phyloP scores from a whole-genome alignment of 1,140 invertebrate genomes.

The Grapholita molesta region DNA sequence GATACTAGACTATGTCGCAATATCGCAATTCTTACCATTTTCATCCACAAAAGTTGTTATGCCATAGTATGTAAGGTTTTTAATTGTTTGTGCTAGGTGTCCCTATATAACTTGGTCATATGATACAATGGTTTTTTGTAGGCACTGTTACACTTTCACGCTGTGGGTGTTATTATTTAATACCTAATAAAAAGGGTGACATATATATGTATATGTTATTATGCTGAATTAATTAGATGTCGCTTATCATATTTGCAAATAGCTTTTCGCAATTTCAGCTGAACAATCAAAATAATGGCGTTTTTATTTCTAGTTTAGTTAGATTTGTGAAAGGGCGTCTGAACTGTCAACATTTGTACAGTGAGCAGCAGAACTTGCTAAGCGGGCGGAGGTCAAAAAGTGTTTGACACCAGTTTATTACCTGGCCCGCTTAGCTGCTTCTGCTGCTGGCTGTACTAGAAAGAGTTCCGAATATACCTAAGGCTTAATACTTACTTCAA shows the following conservation, averaged over 20 bases:
- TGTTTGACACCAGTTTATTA: too few relatives aligned
- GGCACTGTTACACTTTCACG: conserved; percentile 7
- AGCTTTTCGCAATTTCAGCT: neutral
- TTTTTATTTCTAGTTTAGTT: neutral
- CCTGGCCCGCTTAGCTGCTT: too few relatives aligned
- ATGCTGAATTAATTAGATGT: too few relatives aligned
- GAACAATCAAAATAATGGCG: neutral
- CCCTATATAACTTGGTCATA: neutral
- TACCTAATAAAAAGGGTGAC: neutral
- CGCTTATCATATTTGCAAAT: neutral
- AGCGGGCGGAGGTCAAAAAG: too few relatives aligned
- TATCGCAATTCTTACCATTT: neutral
- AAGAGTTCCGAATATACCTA: too few relatives aligned
- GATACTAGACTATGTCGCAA: conserved; percentile 21
- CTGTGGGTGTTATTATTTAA: conserved; percentile 8
- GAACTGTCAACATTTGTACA: too few relatives aligned
- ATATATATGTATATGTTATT: too few relatives aligned
- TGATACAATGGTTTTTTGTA: conserved; percentile 1
- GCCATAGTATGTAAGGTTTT: neutral
- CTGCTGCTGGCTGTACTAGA: too few relatives aligned
- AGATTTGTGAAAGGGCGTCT: too few relatives aligned
- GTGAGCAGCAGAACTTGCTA: too few relatives aligned
- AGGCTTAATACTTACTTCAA: too few relatives aligned
- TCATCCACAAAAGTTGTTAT: neutral
- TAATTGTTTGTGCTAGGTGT: neutral